Base-by-base conservation (phyloP, 2,113 vertebrate genomes). In the Tachysurus fulvidraco region DNA sequence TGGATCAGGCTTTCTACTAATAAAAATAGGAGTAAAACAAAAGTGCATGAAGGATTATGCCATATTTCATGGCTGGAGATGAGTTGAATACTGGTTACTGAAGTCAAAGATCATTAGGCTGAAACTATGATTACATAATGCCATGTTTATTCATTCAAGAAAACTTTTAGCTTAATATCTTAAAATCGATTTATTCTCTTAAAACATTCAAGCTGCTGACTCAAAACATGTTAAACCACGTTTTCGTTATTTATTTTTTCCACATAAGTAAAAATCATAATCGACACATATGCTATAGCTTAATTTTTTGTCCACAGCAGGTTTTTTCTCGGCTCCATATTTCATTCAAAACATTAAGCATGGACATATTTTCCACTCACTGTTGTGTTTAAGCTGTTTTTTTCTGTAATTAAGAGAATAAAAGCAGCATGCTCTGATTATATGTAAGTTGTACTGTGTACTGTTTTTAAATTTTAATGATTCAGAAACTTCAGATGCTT, bases 21-120 rank as follows among this genome's bases (percentile, higher is more conserved):
- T 52, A 69, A 46, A 69, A 55, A 54, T 19, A 81, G 46, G 46
- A 50, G 36, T 41, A 0, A 25, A 81, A 14, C 25, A 83, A 71
- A 71, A 16, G 21, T 83, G 46, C 28, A 21, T 69, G n/a, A 54
- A 41, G 5, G 23, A 17, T 52, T 65, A 65, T 17, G 65, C 5
- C 81, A 55, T 50, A 69, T 54, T 36, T 69, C 17, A 83, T n/a
- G 44, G 69, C 52, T 57, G 28, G 65, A 83, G 46, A 71, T 14
- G 65, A 57, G 12, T 9, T 52, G n/a, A 30, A 50, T 4, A 41
- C 28, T 44, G 23, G 25, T 76, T 36, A 21, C 57, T 54, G 36
- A 36, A 36, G 36, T 30, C 50, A 30, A 55, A 57, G 77, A 79
- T 79, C 52, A 79, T 57, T 79, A 79, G 16, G 28, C 28, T 14